Percentiles rank a stretch among this genome's conserved stretches.
Evolutionary conservation across 2,113 vertebrate species (phyloP).

Genomic region (Pseudolaguvia tuberculata): DNA sequence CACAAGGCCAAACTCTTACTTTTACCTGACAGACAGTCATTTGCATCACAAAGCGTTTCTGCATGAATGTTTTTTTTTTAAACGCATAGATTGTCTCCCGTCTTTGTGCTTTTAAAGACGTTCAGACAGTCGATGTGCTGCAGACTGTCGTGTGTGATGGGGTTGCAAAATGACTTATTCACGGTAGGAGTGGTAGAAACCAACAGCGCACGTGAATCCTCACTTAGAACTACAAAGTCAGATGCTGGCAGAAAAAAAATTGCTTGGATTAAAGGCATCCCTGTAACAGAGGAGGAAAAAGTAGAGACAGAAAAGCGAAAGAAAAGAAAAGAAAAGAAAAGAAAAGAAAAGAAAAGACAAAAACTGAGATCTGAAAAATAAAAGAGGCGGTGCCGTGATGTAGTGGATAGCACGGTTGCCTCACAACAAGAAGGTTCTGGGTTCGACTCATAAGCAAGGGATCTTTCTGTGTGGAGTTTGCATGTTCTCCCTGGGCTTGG

Average conservation of each 20-base stretch:
- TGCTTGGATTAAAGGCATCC: slow-evolving; percentile 20
- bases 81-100: neutral
- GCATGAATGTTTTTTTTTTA: neutral
- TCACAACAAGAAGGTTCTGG: no score
- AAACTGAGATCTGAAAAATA: neutral
- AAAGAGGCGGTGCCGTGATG: no score
- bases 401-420: no score
- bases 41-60: neutral
- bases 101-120: slow-evolving; percentile 24
- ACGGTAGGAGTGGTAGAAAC: slow-evolving; percentile 30
- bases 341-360: neutral
- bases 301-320: slow-evolving; percentile 13
- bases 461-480: no score
- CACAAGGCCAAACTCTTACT: neutral
- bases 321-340: slow-evolving; percentile 9
- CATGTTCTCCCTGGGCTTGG: no score
- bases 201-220: neutral
- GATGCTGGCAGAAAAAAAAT: slow-evolving; percentile 5
- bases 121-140: slow-evolving; percentile 7
- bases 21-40: neutral
- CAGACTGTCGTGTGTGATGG: slow-evolving; percentile 13
- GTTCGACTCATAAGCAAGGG: no score
- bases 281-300: neutral
- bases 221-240: slow-evolving; percentile 16
- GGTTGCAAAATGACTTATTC: slow-evolving; percentile 28